Conservation (phyloP, 2,113 vertebrate genomes). For the Cairina moschata region DNA sequence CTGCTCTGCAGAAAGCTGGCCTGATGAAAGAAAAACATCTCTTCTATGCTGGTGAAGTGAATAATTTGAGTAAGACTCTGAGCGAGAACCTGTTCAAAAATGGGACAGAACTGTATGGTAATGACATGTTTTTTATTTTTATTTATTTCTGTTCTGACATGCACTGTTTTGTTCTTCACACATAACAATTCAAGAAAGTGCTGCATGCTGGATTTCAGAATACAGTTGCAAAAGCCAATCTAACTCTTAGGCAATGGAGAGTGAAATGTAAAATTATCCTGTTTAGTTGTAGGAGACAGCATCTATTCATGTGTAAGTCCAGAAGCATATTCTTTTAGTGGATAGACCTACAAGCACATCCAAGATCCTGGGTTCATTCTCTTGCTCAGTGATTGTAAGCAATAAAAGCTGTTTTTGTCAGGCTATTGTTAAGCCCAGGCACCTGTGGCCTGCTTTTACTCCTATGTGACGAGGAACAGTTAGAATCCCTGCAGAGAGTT, state of each 20-base stretch:
- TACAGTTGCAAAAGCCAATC: background rate
- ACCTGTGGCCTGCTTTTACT: background rate
- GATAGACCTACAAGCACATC: background rate
- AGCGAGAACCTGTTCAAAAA: background rate
- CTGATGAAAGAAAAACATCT: background rate
- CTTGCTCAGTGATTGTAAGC: background rate
- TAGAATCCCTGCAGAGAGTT: background rate
- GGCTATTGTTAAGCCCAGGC: background rate
- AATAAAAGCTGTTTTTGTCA: background rate
- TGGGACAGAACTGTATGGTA: background rate
- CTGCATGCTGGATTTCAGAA: background rate
- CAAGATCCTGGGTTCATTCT: background rate
- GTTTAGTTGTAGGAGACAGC: background rate
- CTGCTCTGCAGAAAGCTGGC: background rate
- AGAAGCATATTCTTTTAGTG: background rate
- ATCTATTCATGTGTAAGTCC: background rate
- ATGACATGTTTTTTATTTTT: background rate
- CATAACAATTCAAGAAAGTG: background rate
- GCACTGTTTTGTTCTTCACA: background rate
- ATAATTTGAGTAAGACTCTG: background rate
- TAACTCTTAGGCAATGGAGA: background rate
- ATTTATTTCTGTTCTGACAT: background rate
- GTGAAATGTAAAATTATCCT: background rate
- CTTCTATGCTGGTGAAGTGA: background rate
- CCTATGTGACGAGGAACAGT: background rate